These are phyloP conservation scores for Microctenopoma steveboyesi DNA, from an alignment of 2,797 vertebrate species.

Conservation along the genomic window DNA sequence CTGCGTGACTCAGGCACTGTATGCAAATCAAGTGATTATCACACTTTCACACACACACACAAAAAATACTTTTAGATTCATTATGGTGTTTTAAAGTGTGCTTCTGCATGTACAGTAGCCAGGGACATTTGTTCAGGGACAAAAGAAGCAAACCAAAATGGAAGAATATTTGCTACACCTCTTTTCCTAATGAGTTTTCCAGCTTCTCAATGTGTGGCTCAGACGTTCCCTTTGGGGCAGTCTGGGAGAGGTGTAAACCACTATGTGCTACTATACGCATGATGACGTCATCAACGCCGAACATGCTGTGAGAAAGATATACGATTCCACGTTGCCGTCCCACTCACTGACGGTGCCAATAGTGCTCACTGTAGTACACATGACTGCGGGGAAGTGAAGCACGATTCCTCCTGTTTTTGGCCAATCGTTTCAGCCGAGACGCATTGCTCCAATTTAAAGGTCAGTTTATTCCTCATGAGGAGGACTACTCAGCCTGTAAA, in stretches of 20 bases:
- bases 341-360: neutral
- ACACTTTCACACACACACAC: constrained; percentile 1
- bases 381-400: neutral
- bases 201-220: neutral
- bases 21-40: constrained; percentile 53
- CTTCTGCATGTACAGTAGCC: neutral
- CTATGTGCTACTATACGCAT: neutral
- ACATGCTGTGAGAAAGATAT: neutral
- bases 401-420: constrained; percentile 9
- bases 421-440: constrained; percentile 14
- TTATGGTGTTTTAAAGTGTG: constrained; percentile 4
- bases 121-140: neutral
- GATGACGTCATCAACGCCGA: neutral
- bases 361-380: neutral
- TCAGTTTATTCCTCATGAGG: constrained; percentile 1
- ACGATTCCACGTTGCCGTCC: constrained; percentile 5
- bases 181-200: neutral
- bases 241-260: neutral
- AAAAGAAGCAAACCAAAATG: neutral
- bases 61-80: constrained; percentile 2
- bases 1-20: constrained; percentile 24
- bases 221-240: neutral
- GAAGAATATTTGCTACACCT: neutral
- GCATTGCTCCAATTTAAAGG: constrained; percentile 14
- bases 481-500: neutral